Evolutionary conservation across 2,113 vertebrate species (phyloP).

Genomic region (Delphinapterus leucas): DNA sequence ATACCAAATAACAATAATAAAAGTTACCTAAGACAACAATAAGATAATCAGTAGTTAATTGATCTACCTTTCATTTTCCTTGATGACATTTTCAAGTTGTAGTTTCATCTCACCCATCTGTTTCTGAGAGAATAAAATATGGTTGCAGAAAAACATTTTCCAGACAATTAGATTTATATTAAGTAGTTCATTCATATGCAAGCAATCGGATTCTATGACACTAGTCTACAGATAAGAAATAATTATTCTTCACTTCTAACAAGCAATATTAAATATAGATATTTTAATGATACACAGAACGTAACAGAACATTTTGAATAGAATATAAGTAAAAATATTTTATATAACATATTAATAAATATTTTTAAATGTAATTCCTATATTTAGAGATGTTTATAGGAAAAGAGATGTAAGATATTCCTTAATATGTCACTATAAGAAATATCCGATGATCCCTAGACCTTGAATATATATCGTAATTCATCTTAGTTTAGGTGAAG

Average conservation of each 20-base stretch:
- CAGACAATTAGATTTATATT: background rate
- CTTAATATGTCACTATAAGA: background rate
- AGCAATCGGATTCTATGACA: background rate
- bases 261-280: background rate
- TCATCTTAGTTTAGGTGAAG: background rate
- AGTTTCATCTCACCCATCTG: conserved; percentile 87
- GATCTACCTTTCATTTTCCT: conserved; percentile 94
- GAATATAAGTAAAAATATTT: conserved; percentile 43
- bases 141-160: background rate
- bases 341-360: conserved; percentile 30
- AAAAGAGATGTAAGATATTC: background rate
- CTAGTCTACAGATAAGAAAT: background rate
- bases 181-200: background rate
- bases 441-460: background rate
- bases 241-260: conserved; percentile 15
- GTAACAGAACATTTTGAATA: conserved; percentile 27
- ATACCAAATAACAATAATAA: background rate
- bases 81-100: conserved; percentile 89
- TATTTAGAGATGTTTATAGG: background rate
- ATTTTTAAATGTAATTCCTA: background rate
- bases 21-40: background rate
- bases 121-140: conserved; percentile 80
- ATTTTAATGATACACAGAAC: conserved; percentile 17
- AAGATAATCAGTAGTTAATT: background rate
- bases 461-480: background rate